A percentile compares a stretch with the other conserved stretches of the same genome.
Evolutionary conservation across 1,140 invertebrate species (phyloP).

Genomic region (Melanaphis sacchari): DNA sequence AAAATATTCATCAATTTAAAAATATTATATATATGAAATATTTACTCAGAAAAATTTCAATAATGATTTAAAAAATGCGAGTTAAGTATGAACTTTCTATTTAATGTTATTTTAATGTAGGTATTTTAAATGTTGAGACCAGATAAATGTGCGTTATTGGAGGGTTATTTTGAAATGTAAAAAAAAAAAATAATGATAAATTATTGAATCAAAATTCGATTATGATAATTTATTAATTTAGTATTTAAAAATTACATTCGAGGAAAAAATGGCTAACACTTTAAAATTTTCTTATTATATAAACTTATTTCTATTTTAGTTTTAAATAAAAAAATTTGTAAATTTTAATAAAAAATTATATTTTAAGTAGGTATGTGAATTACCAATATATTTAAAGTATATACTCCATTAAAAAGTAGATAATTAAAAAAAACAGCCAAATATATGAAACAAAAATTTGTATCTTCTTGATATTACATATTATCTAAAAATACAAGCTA

Average conservation of each 20-base stretch:
- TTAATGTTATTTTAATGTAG: background rate
- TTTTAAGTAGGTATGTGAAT: background rate
- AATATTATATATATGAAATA: background rate
- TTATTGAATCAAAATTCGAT: background rate
- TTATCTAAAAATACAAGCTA: background rate
- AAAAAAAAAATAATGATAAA: background rate
- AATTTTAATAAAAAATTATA: background rate
- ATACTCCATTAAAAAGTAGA: background rate
- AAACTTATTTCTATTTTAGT: background rate
- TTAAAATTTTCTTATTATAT: background rate
- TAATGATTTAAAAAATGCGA: background rate
- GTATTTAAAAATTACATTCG: background rate
- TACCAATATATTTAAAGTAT: background rate
- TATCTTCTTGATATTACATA: background rate
- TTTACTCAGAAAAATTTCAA: background rate
- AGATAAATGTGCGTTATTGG: background rate
- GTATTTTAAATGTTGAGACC: background rate
- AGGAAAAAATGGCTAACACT: background rate
- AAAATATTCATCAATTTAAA: background rate
- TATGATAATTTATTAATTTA: background rate
- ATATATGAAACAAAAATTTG: background rate
- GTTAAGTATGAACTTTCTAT: background rate
- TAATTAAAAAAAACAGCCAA: background rate
- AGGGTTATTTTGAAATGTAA: background rate
- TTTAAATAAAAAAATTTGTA: background rate